These are phyloP conservation scores for Sinopyrophorus schimmeli DNA, from an alignment of 2,888 invertebrate species.

Conservation along the genomic window DNA sequence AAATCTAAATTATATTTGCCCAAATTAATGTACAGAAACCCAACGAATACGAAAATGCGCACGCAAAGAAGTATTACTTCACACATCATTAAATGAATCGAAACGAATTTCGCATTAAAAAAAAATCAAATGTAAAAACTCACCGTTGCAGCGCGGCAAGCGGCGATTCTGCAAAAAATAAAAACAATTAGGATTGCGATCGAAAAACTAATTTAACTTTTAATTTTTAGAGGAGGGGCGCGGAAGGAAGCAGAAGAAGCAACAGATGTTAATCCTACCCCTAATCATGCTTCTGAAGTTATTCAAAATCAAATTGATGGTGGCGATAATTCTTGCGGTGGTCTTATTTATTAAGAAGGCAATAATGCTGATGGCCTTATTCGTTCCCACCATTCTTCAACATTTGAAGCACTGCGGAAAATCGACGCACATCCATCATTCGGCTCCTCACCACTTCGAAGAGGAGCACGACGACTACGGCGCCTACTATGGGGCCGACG, in stretches of 20 bases:
- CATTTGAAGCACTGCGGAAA: slow-evolving; percentile 42
- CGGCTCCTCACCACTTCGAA: slow-evolving; percentile 25
- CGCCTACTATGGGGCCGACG: slow-evolving; percentile 17
- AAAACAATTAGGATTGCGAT: too few species aligned
- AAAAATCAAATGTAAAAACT: too few species aligned
- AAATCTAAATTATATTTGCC: too few species aligned
- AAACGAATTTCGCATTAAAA: too few species aligned
- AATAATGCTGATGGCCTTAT: slow-evolving; percentile 62
- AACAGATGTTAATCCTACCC: slow-evolving; percentile 58
- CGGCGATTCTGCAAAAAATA: too few species aligned
- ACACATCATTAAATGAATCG: too few species aligned
- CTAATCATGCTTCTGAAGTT: slow-evolving; percentile 60
- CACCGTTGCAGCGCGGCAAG: too few species aligned
- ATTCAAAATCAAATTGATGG: slow-evolving; percentile 61
- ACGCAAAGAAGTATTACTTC: too few species aligned
- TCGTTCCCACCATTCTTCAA: slow-evolving; percentile 63
- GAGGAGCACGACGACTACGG: slow-evolving; percentile 40
- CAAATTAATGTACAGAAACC: too few species aligned
- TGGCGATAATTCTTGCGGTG: slow-evolving; percentile 64
- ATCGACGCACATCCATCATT: slow-evolving; percentile 59
- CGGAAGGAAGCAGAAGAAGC: slow-evolving; percentile 60
- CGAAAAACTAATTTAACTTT: too few species aligned
- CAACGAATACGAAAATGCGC: too few species aligned
- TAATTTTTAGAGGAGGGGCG: slow-evolving; percentile 48
- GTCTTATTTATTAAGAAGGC: slow-evolving; percentile 70